A percentile compares a stretch with the other conserved stretches of the same genome.
Evolutionary conservation across 2,888 invertebrate genomes (phyloP).

Genomic region (Sarcophaga rosellei): DNA sequence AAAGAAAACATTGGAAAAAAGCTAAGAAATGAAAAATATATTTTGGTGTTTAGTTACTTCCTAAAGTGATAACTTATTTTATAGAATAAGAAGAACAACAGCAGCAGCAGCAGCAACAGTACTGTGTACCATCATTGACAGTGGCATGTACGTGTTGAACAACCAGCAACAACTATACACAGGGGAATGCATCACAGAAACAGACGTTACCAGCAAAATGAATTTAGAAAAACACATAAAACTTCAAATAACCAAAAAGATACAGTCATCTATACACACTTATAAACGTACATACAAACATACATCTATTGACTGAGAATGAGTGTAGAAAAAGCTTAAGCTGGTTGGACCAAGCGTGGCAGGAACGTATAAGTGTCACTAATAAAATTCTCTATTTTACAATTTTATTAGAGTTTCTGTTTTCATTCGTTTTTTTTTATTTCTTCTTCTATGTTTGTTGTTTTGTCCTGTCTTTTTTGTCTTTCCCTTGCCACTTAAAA

Average conservation of each 20-base stretch:
- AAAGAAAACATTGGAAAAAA: slow-evolving; percentile 3
- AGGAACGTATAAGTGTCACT: slow-evolving; percentile 62
- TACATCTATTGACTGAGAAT: not conserved
- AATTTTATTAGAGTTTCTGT: slow-evolving; percentile 65
- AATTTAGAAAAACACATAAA: slow-evolving; percentile 46
- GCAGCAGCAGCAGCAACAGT: not conserved
- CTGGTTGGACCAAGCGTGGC: slow-evolving; percentile 14
- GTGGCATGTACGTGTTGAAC: slow-evolving; percentile 58
- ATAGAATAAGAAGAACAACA: slow-evolving; percentile 54
- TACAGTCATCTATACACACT: not conserved
- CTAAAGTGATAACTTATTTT: slow-evolving; percentile 69
- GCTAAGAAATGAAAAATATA: slow-evolving; percentile 44
- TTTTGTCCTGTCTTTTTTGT: too few species aligned
- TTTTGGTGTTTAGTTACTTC: slow-evolving; percentile 67
- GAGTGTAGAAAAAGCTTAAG: not conserved
- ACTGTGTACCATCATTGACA: slow-evolving; percentile 22
- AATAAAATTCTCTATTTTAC: slow-evolving; percentile 69
- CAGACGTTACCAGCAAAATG: slow-evolving; percentile 17
- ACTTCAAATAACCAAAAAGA: slow-evolving; percentile 22
- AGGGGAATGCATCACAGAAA: slow-evolving; percentile 45
- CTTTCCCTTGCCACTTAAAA: slow-evolving; percentile 20
- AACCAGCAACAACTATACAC: slow-evolving; percentile 47
- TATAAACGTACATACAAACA: too few species aligned
- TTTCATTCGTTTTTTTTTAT: not conserved
- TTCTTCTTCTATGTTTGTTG: too few species aligned